These are phyloP conservation scores for Campaea margaritaria DNA, from an alignment of 2,888 invertebrate species.

Conservation along the genomic window DNA sequence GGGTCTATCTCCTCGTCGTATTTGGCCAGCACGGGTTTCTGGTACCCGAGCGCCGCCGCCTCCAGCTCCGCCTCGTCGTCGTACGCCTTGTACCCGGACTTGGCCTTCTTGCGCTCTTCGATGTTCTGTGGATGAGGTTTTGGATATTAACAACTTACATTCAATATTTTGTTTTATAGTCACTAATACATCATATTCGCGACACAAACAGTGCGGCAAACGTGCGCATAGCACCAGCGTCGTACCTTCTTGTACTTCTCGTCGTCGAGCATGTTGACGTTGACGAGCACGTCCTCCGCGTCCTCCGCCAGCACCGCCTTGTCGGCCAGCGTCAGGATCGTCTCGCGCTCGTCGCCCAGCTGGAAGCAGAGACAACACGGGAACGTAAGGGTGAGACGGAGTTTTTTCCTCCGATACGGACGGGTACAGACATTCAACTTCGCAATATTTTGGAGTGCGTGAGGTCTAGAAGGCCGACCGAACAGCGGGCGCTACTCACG, in stretches of 20 bases:
- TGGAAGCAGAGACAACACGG: conserved; percentile 39
- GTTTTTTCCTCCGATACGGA: too few relatives aligned
- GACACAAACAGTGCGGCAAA: too few relatives aligned
- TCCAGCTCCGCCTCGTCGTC: conserved; percentile 92
- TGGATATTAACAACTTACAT: too few relatives aligned
- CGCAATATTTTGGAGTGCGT: too few relatives aligned
- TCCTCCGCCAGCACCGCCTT: conserved; percentile 94
- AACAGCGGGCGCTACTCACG: conserved; percentile 58
- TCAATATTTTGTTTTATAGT: too few relatives aligned
- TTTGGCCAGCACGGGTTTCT: conserved; percentile 91
- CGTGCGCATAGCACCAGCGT: neutral
- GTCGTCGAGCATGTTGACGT: conserved; percentile 94
- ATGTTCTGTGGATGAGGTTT: conserved; percentile 85
- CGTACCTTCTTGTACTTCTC: conserved; percentile 91
- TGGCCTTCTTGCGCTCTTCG: conserved; percentile 92
- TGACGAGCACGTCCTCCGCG: conserved; percentile 94
- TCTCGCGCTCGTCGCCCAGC: conserved; percentile 91
- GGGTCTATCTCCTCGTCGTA: conserved; percentile 96
- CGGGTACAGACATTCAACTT: too few relatives aligned
- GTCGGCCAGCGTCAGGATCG: conserved; percentile 97
- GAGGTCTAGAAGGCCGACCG: too few relatives aligned
- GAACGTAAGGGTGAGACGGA: too few relatives aligned
- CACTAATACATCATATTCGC: too few relatives aligned
- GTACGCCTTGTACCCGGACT: conserved; percentile 92
- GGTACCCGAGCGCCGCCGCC: conserved; percentile 87